phyloP scores from a whole-genome alignment of 1,140 invertebrate species.

The Battus philenor region DNA sequence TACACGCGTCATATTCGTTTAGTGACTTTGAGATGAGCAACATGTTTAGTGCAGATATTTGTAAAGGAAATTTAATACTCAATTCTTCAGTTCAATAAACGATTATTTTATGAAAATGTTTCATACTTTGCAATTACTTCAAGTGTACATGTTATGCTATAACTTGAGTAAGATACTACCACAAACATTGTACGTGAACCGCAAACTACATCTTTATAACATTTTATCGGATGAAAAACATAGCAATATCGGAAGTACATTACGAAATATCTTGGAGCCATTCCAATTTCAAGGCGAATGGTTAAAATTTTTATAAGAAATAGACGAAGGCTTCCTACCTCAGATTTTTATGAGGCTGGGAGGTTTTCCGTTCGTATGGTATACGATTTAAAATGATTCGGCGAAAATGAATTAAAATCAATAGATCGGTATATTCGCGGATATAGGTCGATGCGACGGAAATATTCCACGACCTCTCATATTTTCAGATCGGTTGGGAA shows the following conservation, averaged over 20 bases:
- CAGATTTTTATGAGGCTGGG: conserved; percentile 22
- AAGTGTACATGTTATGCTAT: no score
- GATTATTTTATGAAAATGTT: no score
- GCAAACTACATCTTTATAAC: conserved; percentile 6
- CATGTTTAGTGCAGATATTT: no score
- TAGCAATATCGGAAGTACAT: conserved; percentile 19
- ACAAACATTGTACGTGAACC: not conserved
- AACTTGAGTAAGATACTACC: not conserved
- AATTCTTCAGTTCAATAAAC: no score
- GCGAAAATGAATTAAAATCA: conserved; percentile 35
- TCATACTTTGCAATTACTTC: no score
- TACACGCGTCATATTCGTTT: no score
- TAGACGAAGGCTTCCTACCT: conserved; percentile 4
- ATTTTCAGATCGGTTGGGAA: conserved; percentile 1
- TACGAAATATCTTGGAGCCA: conserved; percentile 15
- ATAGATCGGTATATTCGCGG: conserved; percentile 22
- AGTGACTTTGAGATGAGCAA: no score
- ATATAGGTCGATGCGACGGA: conserved; percentile 27
- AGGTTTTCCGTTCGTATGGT: not conserved
- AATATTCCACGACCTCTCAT: conserved; percentile 25
- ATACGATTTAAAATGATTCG: conserved; percentile 20
- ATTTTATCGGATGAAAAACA: conserved; percentile 15
- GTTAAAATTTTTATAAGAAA: conserved; percentile 15
- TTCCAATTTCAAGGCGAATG: conserved; percentile 17
- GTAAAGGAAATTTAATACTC: no score